phyloP scores from a whole-genome alignment of 2,113 vertebrate species.

The Paralichthys olivaceus region DNA sequence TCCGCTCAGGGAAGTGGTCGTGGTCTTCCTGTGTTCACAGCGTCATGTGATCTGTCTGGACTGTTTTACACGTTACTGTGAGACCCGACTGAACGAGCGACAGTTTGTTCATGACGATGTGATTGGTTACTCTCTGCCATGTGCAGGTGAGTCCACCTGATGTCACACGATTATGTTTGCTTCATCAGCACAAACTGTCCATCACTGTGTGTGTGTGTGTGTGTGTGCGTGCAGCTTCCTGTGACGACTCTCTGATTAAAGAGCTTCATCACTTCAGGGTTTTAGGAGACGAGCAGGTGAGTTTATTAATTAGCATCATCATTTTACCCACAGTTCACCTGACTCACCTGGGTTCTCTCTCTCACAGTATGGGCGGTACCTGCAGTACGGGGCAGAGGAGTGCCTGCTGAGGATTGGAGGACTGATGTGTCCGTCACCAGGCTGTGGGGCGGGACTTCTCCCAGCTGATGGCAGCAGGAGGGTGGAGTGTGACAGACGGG shows the following conservation, averaged over 20 bases:
- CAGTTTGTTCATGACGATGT: slow-evolving; percentile 84
- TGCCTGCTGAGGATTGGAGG: slow-evolving; percentile 89
- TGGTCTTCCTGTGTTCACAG: slow-evolving; percentile 88
- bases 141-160: slow-evolving; percentile 80
- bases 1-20: slow-evolving; percentile 85
- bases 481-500: slow-evolving; percentile 82
- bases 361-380: slow-evolving; percentile 90
- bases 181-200: background rate
- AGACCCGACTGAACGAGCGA: slow-evolving; percentile 88
- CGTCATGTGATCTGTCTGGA: slow-evolving; percentile 93
- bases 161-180: background rate
- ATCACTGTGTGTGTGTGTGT: background rate
- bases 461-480: slow-evolving; percentile 78
- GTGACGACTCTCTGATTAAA: slow-evolving; percentile 89
- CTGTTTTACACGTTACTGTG: slow-evolving; percentile 91
- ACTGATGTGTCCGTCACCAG: slow-evolving; percentile 87
- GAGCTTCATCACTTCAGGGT: slow-evolving; percentile 94
- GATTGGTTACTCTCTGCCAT: slow-evolving; percentile 91
- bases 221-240: slow-evolving; percentile 85
- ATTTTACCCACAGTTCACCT: slow-evolving; percentile 2
- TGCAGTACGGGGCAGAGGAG: slow-evolving; percentile 88
- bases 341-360: slow-evolving; percentile 4
- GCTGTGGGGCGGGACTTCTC: slow-evolving; percentile 91
- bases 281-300: slow-evolving; percentile 92
- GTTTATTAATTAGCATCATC: background rate